phyloP scores from a whole-genome alignment of 2,888 invertebrate species.

The Drosophila picticornis region DNA sequence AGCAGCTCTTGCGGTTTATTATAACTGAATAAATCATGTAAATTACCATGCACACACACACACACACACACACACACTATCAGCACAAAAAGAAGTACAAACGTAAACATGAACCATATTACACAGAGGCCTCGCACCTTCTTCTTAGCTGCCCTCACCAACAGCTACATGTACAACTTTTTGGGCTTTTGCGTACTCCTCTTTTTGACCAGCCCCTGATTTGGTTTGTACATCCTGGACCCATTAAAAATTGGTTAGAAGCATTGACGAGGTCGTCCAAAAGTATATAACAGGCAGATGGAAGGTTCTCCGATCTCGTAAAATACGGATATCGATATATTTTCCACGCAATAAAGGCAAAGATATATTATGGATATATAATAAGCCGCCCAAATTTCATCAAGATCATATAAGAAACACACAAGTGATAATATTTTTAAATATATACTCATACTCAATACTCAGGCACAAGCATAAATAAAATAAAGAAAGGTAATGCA shows the following conservation, averaged over 20 bases:
- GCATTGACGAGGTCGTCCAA: neutral
- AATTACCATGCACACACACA: constrained; percentile 38
- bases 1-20: constrained; percentile 77
- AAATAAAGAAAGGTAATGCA: neutral
- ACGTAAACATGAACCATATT: constrained; percentile 25
- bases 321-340: neutral
- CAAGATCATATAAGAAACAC: neutral
- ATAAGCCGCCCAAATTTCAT: neutral
- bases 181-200: constrained; percentile 39
- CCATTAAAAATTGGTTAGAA: neutral
- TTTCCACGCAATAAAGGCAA: neutral
- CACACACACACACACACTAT: neutral
- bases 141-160: constrained; percentile 9
- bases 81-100: constrained; percentile 6
- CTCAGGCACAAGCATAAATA: neutral
- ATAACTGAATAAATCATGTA: constrained; percentile 79
- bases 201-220: constrained; percentile 30
- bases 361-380: neutral
- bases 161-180: constrained; percentile 56
- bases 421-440: neutral
- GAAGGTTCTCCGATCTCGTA: neutral
- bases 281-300: neutral
- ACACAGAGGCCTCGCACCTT: neutral
- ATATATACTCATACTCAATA: neutral
- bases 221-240: constrained; percentile 17